Evolutionary conservation across 2,888 invertebrate species (phyloP).

Genomic region (Chelonus formosanus): DNA sequence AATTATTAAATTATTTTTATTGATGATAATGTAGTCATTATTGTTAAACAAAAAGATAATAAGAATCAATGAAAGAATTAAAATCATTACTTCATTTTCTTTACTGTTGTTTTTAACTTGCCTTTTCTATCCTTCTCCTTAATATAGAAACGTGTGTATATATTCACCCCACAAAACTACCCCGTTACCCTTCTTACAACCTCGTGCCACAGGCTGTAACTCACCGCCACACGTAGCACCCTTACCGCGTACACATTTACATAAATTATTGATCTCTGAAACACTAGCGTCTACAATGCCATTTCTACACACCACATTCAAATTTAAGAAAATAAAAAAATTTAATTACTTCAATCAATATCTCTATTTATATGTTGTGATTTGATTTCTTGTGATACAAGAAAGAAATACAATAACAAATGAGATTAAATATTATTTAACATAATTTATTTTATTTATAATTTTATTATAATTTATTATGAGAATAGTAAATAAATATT

Average conservation of each 20-base stretch:
- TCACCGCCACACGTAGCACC: constrained; percentile 64
- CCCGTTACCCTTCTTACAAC: constrained; percentile 40
- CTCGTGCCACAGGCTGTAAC: constrained; percentile 57
- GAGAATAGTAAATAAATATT: too few relatives aligned
- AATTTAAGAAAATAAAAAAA: background rate
- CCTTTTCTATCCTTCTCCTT: constrained; percentile 24
- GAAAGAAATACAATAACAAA: too few relatives aligned
- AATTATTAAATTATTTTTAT: too few relatives aligned
- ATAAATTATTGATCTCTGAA: constrained; percentile 66
- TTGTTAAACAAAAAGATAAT: constrained; percentile 45
- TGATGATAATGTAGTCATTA: too few relatives aligned
- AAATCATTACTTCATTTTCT: constrained; percentile 53
- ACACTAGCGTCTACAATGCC: constrained; percentile 61
- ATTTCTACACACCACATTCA: constrained; percentile 49
- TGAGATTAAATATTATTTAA: too few relatives aligned
- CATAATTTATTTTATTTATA: too few relatives aligned
- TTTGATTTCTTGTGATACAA: too few relatives aligned
- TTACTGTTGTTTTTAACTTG: constrained; percentile 43
- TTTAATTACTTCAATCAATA: background rate
- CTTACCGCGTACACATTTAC: constrained; percentile 65
- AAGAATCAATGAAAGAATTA: constrained; percentile 65
- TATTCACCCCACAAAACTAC: constrained; percentile 25
- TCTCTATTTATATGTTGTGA: background rate
- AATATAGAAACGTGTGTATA: constrained; percentile 11
- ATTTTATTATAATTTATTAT: too few relatives aligned